phyloP scores from a whole-genome alignment of 2,797 vertebrate genomes.

The Tangara arthus region DNA sequence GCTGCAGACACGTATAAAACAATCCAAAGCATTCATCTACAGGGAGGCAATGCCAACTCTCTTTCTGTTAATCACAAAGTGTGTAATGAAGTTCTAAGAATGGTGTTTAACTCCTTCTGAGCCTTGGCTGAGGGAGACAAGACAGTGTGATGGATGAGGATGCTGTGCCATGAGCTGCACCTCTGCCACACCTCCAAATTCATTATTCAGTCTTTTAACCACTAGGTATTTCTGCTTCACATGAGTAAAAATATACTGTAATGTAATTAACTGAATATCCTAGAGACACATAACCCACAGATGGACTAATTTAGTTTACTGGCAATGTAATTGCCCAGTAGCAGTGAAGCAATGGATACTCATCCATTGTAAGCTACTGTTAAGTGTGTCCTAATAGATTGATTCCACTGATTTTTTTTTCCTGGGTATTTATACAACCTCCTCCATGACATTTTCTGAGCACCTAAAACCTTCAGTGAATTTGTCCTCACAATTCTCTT shows the following conservation, averaged over 20 bases:
- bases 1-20: background rate
- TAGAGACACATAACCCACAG: slow-evolving; percentile 40
- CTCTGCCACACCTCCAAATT: background rate
- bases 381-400: slow-evolving; percentile 29
- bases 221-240: background rate
- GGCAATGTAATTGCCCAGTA: slow-evolving; percentile 32
- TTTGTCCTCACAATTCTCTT: background rate
- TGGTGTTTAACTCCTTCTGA: background rate
- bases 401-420: background rate
- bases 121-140: background rate
- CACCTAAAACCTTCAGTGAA: background rate
- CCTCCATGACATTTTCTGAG: background rate
- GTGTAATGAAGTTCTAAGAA: background rate
- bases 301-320: slow-evolving; percentile 44
- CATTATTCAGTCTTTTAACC: background rate
- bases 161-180: background rate
- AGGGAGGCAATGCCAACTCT: background rate
- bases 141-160: background rate
- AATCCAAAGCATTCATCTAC: background rate
- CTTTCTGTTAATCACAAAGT: background rate
- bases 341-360: slow-evolving; percentile 34
- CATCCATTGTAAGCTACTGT: slow-evolving; percentile 2
- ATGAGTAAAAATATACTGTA: slow-evolving; percentile 17
- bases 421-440: background rate
- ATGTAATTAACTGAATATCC: slow-evolving; percentile 44